Evolutionary conservation across 2,797 vertebrate species (phyloP).

Genomic region (Coluber constrictor): DNA sequence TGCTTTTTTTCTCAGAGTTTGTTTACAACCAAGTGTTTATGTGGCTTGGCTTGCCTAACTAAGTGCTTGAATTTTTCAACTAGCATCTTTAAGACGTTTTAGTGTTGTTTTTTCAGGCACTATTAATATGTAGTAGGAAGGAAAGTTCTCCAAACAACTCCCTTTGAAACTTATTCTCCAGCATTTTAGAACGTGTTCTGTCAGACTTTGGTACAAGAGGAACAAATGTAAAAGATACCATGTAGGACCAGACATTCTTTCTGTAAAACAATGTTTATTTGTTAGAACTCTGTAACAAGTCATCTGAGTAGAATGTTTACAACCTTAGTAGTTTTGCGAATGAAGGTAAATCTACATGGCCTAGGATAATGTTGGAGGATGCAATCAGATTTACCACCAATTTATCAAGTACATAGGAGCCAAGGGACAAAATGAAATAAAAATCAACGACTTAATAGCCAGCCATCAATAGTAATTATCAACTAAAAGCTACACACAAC

Average conservation of each 20-base stretch:
- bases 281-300: accelerated
- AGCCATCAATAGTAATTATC: no score
- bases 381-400: background rate
- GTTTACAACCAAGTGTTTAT: background rate
- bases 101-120: background rate
- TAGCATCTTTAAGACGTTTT: background rate
- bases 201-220: background rate
- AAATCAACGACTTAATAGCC: no score
- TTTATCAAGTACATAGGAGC: background rate
- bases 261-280: background rate
- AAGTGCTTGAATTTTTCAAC: background rate
- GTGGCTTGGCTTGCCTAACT: background rate
- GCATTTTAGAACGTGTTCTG: background rate
- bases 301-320: constrained; percentile 16
- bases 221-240: background rate
- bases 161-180: background rate
- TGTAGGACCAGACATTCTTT: background rate
- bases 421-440: background rate
- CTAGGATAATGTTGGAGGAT: background rate
- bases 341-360: background rate
- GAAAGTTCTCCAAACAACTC: constrained; percentile 9
- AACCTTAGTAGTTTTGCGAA: constrained; percentile 6
- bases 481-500: no score
- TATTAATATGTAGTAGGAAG: constrained; percentile 1
- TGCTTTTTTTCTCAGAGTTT: background rate